These are phyloP conservation scores for Neosalanx taihuensis DNA, from an alignment of 2,797 vertebrate species.

Conservation along the genomic window DNA sequence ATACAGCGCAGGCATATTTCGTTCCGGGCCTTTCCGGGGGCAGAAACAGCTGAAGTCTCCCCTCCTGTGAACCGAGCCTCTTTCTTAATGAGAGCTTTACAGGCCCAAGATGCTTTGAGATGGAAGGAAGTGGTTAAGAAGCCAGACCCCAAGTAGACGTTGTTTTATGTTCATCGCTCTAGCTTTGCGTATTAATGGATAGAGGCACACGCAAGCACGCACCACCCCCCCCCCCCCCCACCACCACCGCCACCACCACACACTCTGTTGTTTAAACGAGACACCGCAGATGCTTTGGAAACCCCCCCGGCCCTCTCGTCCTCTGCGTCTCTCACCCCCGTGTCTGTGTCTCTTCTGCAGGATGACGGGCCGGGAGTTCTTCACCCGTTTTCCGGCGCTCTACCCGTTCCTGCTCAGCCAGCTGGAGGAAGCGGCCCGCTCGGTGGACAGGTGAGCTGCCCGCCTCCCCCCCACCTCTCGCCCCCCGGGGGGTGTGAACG, in stretches of 20 bases:
- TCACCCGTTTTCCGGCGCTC: slow-evolving; percentile 90
- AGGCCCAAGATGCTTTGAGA: slow-evolving; percentile 48
- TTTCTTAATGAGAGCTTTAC: slow-evolving; percentile 52
- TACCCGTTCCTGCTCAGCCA: slow-evolving; percentile 92
- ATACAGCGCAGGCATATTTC: slow-evolving; percentile 5
- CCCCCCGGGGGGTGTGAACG: too few relatives aligned
- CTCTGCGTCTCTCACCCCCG: background rate
- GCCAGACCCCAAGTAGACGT: slow-evolving; percentile 40
- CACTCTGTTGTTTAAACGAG: background rate
- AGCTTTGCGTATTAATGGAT: too few relatives aligned
- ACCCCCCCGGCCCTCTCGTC: too few relatives aligned
- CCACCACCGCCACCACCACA: background rate
- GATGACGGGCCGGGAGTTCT: slow-evolving; percentile 96
- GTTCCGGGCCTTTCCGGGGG: slow-evolving; percentile 32
- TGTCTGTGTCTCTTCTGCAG: slow-evolving; percentile 59
- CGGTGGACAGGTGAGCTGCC: slow-evolving; percentile 81
- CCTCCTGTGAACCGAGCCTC: slow-evolving; percentile 18
- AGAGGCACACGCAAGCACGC: background rate
- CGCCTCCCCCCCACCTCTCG: too few relatives aligned
- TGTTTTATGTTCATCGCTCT: background rate
- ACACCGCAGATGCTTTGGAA: too few relatives aligned
- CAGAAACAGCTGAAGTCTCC: slow-evolving; percentile 39
- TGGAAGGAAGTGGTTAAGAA: slow-evolving; percentile 56
- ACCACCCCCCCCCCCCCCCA: background rate
- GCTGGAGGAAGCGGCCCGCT: slow-evolving; percentile 79